phyloP scores from a whole-genome alignment of 2,888 invertebrate species.

The Scrobipalpa costella region DNA sequence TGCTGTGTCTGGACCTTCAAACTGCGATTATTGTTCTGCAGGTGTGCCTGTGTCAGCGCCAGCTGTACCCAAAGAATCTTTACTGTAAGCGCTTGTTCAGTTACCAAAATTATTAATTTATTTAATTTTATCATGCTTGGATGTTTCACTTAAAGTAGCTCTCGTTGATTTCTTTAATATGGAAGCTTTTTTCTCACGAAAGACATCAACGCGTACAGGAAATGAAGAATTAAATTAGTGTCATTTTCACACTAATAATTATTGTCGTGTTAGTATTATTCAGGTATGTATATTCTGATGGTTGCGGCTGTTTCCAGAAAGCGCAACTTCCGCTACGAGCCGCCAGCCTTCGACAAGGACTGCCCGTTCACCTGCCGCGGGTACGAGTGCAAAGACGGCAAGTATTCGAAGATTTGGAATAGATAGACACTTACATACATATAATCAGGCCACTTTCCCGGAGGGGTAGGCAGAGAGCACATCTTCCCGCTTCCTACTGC shows the following conservation, averaged over 20 bases:
- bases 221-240: no score
- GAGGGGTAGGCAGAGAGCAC: no score
- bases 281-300: background rate
- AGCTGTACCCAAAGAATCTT: slow-evolving; percentile 53
- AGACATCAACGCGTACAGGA: no score
- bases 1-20: no score
- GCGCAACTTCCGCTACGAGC: slow-evolving; percentile 60
- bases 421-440: background rate
- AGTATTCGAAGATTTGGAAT: slow-evolving; percentile 24
- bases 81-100: slow-evolving; percentile 51
- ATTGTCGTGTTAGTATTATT: background rate
- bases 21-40: slow-evolving; percentile 38
- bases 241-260: no score
- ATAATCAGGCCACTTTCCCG: no score
- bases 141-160: no score
- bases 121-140: no score
- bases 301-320: slow-evolving; percentile 42
- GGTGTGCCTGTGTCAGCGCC: slow-evolving; percentile 67
- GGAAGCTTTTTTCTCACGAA: no score
- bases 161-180: no score
- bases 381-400: slow-evolving; percentile 49
- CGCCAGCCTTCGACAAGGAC: slow-evolving; percentile 45
- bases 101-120: background rate
- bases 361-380: slow-evolving; percentile 66
- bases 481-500: no score